Conservation (phyloP, 2,113 vertebrate species). For the Alouatta palliata region DNA sequence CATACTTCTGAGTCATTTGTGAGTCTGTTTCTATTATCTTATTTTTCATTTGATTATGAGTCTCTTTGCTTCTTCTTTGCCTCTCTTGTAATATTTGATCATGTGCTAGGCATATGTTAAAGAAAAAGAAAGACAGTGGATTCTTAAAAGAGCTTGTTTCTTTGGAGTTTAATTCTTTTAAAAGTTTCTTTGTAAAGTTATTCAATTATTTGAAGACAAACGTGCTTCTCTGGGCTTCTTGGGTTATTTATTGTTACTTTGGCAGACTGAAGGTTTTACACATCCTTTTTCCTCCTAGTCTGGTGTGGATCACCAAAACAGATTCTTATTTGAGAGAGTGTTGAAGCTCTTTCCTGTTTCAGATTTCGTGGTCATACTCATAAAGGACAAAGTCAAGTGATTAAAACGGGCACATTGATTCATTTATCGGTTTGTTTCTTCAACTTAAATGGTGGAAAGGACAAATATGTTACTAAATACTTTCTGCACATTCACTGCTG, state of each 20-base stretch:
- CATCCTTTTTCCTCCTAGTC: background rate
- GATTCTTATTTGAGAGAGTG: background rate
- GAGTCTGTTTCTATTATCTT: background rate
- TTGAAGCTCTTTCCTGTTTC: background rate
- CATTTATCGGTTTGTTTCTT: constrained; percentile 17
- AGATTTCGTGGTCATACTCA: background rate
- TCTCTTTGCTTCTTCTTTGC: background rate
- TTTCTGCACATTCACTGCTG: background rate
- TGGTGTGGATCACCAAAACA: background rate
- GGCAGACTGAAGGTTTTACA: background rate
- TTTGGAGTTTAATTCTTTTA: constrained; percentile 1
- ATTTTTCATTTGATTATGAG: background rate
- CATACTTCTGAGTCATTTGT: background rate
- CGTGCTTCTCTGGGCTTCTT: background rate
- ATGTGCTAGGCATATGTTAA: background rate
- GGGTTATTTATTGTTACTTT: background rate
- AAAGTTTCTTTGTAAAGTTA: background rate
- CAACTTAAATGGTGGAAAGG: background rate
- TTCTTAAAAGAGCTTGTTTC: background rate
- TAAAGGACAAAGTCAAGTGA: background rate
- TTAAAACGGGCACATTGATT: background rate
- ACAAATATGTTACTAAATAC: background rate
- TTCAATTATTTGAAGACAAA: background rate
- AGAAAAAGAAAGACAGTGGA: background rate
- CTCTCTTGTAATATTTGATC: background rate